phyloP scores from a whole-genome alignment of 2,888 invertebrate species.

The Schrankia costaestrigalis region DNA sequence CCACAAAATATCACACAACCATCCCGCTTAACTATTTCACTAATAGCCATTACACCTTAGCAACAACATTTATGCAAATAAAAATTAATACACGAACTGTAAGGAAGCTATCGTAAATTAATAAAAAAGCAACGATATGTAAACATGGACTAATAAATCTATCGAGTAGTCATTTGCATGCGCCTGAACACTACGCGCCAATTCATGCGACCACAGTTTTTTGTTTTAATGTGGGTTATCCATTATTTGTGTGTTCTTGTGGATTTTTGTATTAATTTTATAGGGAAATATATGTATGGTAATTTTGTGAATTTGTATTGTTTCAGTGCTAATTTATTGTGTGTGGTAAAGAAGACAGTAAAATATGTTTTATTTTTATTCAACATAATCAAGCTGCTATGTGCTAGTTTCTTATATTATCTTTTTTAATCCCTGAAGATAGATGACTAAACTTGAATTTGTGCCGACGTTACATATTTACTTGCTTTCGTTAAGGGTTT shows the following conservation, averaged over 20 bases:
- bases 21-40: no score
- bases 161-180: conserved; percentile 25
- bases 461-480: no score
- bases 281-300: not conserved
- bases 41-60: not conserved
- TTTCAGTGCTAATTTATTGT: not conserved
- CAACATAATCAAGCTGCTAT: no score
- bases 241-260: conserved; percentile 12
- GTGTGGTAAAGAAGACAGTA: no score
- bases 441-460: no score
- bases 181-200: conserved; percentile 10
- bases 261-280: not conserved
- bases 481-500: no score
- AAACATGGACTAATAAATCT: conserved; percentile 24
- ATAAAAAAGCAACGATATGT: conserved; percentile 12
- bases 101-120: conserved; percentile 10
- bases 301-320: not conserved
- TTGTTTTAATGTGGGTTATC: conserved; percentile 10
- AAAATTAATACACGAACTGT: not conserved
- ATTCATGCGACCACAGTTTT: conserved; percentile 21
- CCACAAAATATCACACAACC: no score
- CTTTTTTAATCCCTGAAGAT: no score
- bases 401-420: no score
- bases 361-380: no score
- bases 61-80: conserved; percentile 1